A percentile compares a stretch with the other conserved stretches of the same genome.
phyloP scores from a whole-genome alignment of 2,888 invertebrate species.

The Drosophila buzzatii region DNA sequence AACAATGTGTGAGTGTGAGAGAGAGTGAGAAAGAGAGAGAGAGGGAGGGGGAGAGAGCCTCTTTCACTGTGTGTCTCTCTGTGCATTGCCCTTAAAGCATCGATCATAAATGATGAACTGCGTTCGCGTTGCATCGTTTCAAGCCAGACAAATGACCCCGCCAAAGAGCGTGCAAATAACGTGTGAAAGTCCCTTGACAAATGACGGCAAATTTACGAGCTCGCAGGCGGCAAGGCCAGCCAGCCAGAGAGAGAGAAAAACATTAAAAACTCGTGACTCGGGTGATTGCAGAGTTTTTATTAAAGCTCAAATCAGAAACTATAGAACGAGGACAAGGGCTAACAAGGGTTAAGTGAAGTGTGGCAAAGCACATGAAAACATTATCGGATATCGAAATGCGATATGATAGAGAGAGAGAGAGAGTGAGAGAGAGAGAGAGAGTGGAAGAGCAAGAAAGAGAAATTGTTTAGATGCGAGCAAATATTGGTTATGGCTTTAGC shows the following conservation, averaged over 20 bases:
- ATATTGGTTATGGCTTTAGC: conserved; percentile 22
- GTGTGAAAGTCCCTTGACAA: conserved; percentile 52
- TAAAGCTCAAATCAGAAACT: conserved; percentile 45
- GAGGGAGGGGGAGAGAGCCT: no score
- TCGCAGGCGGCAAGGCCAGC: conserved; percentile 20
- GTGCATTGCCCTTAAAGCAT: conserved; percentile 42
- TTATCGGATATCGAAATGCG: conserved; percentile 60
- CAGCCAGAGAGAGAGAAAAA: neutral
- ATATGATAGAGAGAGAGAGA: conserved; percentile 8
- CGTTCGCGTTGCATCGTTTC: conserved; percentile 22
- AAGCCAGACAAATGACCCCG: conserved; percentile 72
- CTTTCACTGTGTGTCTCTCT: neutral
- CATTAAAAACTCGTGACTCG: conserved; percentile 1
- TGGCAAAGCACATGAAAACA: conserved; percentile 62
- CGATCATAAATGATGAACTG: conserved; percentile 75
- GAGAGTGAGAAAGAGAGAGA: no score
- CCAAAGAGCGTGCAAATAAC: conserved; percentile 50
- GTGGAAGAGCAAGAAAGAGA: neutral
- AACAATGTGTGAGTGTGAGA: no score
- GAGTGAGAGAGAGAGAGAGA: neutral
- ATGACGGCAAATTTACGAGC: conserved; percentile 49
- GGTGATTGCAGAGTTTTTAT: conserved; percentile 12
- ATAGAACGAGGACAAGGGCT: conserved; percentile 10
- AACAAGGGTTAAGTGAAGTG: conserved; percentile 6
- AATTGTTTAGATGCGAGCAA: conserved; percentile 22